Conservation (phyloP, 2,888 invertebrate species). For the Frankliniella fusca region DNA sequence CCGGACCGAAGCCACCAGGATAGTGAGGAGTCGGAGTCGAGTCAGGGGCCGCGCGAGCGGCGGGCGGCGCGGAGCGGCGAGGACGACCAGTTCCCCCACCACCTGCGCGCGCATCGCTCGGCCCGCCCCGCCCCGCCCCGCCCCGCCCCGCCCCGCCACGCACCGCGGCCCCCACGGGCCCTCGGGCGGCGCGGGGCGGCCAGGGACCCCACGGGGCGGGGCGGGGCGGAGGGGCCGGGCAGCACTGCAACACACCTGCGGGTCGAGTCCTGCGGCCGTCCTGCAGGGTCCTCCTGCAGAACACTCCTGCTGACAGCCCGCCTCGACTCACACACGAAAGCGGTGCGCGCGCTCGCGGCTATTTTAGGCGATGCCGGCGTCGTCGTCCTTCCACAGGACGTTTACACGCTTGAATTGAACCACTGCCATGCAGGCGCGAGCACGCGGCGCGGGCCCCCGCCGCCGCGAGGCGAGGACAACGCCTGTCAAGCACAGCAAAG, state of each 20-base stretch:
- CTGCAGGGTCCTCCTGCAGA: neutral
- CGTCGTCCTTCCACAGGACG: no score
- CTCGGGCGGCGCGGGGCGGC: neutral
- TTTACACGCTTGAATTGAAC: no score
- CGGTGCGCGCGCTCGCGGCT: no score
- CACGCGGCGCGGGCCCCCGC: no score
- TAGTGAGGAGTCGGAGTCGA: neutral
- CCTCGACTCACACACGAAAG: no score
- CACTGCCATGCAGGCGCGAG: no score
- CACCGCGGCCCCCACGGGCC: neutral
- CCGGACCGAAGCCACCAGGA: constrained; percentile 21
- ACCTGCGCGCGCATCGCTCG: constrained; percentile 19
- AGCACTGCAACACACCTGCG: constrained; percentile 17
- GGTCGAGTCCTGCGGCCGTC: no score
- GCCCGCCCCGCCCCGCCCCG: neutral
- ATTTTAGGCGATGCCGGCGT: no score
- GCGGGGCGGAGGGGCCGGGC: neutral
- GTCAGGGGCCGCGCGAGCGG: neutral
- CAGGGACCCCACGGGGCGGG: neutral
- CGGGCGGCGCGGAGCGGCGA: neutral
- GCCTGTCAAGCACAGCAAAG: no score
- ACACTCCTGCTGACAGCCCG: neutral
- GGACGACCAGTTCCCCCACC: constrained; percentile 18
- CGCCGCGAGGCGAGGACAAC: no score
- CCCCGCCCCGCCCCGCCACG: constrained; percentile 13